Evolutionary conservation across 2,888 invertebrate genomes (phyloP), one percentile per base, ranked within the genome.

Genomic region (Ichneumon xanthorius): DNA sequence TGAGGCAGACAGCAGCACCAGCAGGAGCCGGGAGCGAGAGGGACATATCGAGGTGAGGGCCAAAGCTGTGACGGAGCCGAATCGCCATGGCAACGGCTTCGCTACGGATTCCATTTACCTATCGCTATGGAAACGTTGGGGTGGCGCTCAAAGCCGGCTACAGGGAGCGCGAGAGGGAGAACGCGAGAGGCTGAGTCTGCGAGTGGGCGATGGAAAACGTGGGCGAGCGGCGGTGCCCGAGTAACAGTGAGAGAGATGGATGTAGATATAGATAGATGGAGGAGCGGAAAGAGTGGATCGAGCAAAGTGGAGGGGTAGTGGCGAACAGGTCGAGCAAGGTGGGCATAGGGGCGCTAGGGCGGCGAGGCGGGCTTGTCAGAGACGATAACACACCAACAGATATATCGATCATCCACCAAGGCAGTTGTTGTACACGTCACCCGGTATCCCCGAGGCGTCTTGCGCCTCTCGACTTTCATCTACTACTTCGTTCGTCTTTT

Each of bases 91-190:
- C 93, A 92, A 93, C 93, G 91, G 93, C 93, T 93, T 93, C 92
- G 90, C 91, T 91, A 92, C 92, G 93, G 93, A 93, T 93, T 93
- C 93, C 93, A 93, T 93, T 93, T 93, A 93, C 93, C 93, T 93
- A 93, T 93, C 91, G 92, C 93, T 93, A 93, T 93, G 93, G 93
- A 92, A 93, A 93, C 93, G 92, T 91, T 63, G 91, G 92, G 92
- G 91, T 92, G 92, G 92, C 91, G 92, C 89, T 92, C 92, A 92
- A 91, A 92, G 92, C 92, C 89, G 89, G 86, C 67, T 87, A 86
- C 87, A 61, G 86, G 84, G 76, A 82, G 81, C 78, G 81, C 78
- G 87, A 85, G 87, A 80, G 77, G 78, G 79, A 67, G 77, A 77
- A 84, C 63, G 65, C 70, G 82, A 80, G 87, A 82, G 78, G 53